These are phyloP conservation scores for Pterostichus madidus DNA, from an alignment of 2,888 invertebrate genomes.

Conservation along the genomic window DNA sequence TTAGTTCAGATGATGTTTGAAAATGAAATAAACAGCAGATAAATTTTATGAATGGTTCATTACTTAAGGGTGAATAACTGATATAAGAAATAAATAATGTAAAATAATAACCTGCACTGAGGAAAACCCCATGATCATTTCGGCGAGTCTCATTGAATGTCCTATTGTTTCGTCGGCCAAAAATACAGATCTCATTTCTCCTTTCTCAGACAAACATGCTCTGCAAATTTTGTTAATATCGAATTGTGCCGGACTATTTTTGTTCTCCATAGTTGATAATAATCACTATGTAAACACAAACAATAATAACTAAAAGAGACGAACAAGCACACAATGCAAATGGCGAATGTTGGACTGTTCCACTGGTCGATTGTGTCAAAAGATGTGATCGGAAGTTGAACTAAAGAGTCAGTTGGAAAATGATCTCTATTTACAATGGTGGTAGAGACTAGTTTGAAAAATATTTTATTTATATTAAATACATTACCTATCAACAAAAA, in stretches of 20 bases:
- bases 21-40: too few relatives aligned
- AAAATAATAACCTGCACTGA: conserved; percentile 75
- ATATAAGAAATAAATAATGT: conserved; percentile 35
- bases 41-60: too few relatives aligned
- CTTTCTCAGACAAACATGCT: conserved; percentile 77
- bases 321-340: conserved; percentile 75
- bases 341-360: conserved; percentile 76
- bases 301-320: conserved; percentile 73
- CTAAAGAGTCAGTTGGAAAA: conserved; percentile 4
- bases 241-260: conserved; percentile 71
- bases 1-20: too few relatives aligned
- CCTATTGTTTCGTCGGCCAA: conserved; percentile 75
- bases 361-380: conserved; percentile 77
- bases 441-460: conserved; percentile 42
- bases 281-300: conserved; percentile 74
- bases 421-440: neutral
- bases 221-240: conserved; percentile 78
- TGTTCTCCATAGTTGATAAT: conserved; percentile 73
- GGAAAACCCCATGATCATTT: conserved; percentile 77
- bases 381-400: conserved; percentile 62
- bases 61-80: neutral
- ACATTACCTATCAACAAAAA: neutral
- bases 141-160: conserved; percentile 75
- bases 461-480: neutral
- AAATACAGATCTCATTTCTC: conserved; percentile 77